Evolutionary conservation across 2,113 vertebrate species (phyloP), one percentile per base, ranked within the genome.

Genomic region (Bufo gargarizans): DNA sequence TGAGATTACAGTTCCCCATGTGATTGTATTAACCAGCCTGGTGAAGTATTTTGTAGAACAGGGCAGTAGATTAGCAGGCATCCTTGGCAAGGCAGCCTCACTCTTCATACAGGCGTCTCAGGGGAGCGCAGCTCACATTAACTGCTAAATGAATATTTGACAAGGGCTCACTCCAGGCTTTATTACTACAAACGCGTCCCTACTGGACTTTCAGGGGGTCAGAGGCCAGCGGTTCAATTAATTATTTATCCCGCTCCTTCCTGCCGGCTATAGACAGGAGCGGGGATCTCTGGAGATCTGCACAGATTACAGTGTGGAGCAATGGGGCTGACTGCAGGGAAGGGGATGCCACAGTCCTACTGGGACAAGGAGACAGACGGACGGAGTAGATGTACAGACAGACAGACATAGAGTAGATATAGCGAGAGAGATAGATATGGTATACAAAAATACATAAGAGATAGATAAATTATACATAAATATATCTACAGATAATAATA

Each of bases 111-210:
- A 93, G 93, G 83, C 86, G 94, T 97, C 97, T 96, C 97, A 91
- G 92, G 97, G 97, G 97, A 94, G 92, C 94, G 93, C 92, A 92
- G 96, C 96, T 98, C 96, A 96, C 96, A 97, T 97, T 97, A 98
- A 97, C 96, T 96, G 96, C 96, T 97, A 97, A 97, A 99, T 99
- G 97, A 99, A 98, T 98, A 98, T 99, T 98, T 99, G 97, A 99
- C 97, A 97, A 97, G 97, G 95, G 94, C 95, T 96, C 95, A 96
- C 95, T 96, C 95, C 92, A 95, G 95, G 96, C 97, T 96, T 97
- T 97, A 97, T 97, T 97, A 96, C 96, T 94, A 94, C 95, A 96
- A 96, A 96, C 94, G 95, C 94, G 94, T 96, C 96, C 95, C 96
- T 95, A 95, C 93, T 95, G 97, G 96, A 97, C 97, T 95, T 95